Evolutionary conservation across 2,113 vertebrate genomes (phyloP), one percentile per base, ranked within the genome.

Genomic region (Hystrix brachyura): DNA sequence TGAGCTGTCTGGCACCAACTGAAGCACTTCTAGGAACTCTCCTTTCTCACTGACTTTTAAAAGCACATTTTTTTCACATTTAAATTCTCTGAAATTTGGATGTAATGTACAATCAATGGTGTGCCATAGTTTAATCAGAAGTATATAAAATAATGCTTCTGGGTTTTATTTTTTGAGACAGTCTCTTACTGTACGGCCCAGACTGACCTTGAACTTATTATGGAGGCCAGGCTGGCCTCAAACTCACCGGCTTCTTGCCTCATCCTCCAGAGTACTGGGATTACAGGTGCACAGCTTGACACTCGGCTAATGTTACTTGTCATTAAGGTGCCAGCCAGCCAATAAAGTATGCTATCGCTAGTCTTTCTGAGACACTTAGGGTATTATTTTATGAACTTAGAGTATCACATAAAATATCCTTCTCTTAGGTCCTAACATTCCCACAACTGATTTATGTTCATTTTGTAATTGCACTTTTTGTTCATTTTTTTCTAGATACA

Each of bases 401-500:
- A 60, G 55, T 13, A 60, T 3, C n/a, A 78, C 1, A 74, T 3
- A 53, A 93, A 78, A 65, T 48, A 65, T 60, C n/a, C 57, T 53
- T 90, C 89, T 90, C 10, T 53, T 57, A 92, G 46, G 85, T 79
- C 32, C n/a, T 78, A 80, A 55, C 9, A 67, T 82, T 38, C 7
- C 81, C 64, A 53, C 27, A 64, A 95, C 17, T 19, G 65, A 82
- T n/a, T 74, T 71, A 79, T 78, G 65, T 9, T 12, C 6, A 86
- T n/a, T 34, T 60, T 86, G 4, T 67, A 78, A 94, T 79, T 94
- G 57, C 62, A 64, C 11, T 60, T 93, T 95, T 80, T 29, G 15
- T 71, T 94, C 55, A 7, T 69, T 90, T 93, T 60, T 78, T 74
- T 67, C 71, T 78, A 92, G 87, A 90, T 23, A 94, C 71, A 57